Evolutionary conservation across 2,797 vertebrate genomes (phyloP).

Genomic region (Squalus acanthias): DNA sequence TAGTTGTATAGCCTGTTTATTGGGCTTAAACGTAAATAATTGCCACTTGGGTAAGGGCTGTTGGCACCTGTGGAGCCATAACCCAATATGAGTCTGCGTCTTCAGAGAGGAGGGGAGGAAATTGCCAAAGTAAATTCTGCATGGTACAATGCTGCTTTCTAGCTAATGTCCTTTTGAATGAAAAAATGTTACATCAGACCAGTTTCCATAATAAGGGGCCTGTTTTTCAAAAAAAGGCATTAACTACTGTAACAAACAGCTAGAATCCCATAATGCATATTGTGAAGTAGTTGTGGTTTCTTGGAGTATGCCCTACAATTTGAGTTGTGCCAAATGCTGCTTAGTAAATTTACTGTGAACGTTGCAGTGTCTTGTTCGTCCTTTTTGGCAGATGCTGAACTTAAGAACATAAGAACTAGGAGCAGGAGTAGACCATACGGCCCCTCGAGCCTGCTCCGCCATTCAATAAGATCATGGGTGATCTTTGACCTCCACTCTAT

Average conservation of each 20-base stretch:
- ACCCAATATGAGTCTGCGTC: not conserved
- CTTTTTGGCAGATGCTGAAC: not conserved
- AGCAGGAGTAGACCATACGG: too few species aligned
- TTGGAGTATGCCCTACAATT: not conserved
- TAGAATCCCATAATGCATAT: not conserved
- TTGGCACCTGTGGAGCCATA: not conserved
- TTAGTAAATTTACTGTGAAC: not conserved
- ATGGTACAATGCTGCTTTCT: not conserved
- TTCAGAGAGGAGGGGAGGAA: not conserved
- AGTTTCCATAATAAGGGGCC: not conserved
- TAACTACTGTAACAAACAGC: not conserved
- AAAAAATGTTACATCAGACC: not conserved
- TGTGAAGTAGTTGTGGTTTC: not conserved
- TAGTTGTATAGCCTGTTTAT: not conserved
- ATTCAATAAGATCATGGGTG: too few species aligned
- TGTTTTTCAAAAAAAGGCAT: not conserved
- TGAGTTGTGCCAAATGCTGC: not conserved
- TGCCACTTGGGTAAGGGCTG: not conserved
- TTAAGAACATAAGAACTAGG: too few species aligned
- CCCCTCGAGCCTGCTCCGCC: too few species aligned
- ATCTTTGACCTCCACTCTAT: too few species aligned
- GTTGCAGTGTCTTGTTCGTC: not conserved
- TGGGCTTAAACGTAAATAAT: not conserved
- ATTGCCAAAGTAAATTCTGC: not conserved
- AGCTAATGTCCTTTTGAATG: not conserved